Evolutionary conservation across 2,113 vertebrate species (phyloP), one percentile per base, ranked within the genome.

Genomic region (Noctilio leporinus): DNA sequence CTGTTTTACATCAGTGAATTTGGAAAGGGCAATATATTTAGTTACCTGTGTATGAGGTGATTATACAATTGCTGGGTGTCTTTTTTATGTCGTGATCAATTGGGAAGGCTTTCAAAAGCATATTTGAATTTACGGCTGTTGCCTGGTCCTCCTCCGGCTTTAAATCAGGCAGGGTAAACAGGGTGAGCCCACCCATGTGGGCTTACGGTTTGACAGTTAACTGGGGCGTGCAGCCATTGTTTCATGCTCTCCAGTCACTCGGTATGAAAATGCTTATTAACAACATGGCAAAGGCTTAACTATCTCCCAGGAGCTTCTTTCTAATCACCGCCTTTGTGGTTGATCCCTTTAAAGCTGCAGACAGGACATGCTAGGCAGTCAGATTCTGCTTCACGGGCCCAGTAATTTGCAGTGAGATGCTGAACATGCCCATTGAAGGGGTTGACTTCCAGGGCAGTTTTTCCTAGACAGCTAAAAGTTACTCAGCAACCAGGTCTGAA

Each of bases 321-420:
- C 49, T 93, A 82, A 97, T 96, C 72, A 28, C 75, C 96, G 92
- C 51, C 43, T 93, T 94, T 1, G 0, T 83, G 93, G 90, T 62
- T 97, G 88, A 96, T 96, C 90, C 86, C 0, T 1, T 95, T 78
- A 95, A 84, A 86, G 53, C 40, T 62, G 59, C 43, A 95, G 84
- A 78, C 43, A 24, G 0, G 3, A 40, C 81, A 69, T 0, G 1
- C 72, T 96, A 3, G 0, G 38, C 22, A 33, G 75, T 69, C 65
- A 93, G 64, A 96, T 96, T 94, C 62, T 28, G 40, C 92, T 64
- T 97, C 85, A 86, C 1, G 62, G 86, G 38, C 91, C 85, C 51
- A 70, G 92, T 97, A 77, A 97, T 98, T 97, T 97, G 49, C 87
- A 98, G 93, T 97, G 96, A 98, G 85, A 94, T 92, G 96, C 83